A percentile compares a stretch with the other conserved stretches of the same genome.
Evolutionary conservation across 2,797 vertebrate species (phyloP).

Genomic region (Bufotes viridis): DNA sequence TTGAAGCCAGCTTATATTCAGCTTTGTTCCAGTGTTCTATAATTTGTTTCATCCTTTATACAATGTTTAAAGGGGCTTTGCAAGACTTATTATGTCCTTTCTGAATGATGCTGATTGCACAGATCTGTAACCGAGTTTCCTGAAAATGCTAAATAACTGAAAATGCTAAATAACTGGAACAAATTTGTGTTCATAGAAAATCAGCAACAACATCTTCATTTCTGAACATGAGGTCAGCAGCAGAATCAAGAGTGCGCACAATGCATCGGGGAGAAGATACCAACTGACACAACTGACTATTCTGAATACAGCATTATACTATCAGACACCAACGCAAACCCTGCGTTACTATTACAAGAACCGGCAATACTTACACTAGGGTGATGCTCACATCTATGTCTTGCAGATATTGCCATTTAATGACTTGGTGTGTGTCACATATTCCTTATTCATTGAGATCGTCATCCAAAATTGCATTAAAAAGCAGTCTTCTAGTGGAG

Average conservation of each 20-base stretch:
- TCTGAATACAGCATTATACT: background rate
- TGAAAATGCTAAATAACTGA: slow-evolving; percentile 35
- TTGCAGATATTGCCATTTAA: background rate
- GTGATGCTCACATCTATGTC: background rate
- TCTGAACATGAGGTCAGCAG: slow-evolving; percentile 33
- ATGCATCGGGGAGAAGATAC: background rate
- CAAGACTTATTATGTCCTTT: background rate
- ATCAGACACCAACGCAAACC: background rate
- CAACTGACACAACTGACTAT: background rate
- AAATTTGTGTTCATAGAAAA: slow-evolving; percentile 6
- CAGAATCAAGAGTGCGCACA: background rate
- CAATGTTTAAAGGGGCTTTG: no score
- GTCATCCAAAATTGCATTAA: background rate
- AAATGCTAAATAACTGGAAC: slow-evolving; percentile 35
- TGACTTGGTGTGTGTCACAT: background rate
- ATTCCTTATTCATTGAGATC: background rate
- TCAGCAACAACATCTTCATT: slow-evolving; percentile 38
- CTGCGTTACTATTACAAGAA: background rate
- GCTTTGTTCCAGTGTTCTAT: no score
- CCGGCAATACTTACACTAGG: background rate
- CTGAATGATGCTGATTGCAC: background rate
- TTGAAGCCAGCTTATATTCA: background rate
- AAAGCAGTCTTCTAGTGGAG: background rate
- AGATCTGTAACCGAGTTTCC: background rate
- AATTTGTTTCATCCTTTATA: no score